phyloP scores from a whole-genome alignment of 2,113 vertebrate genomes.

The Calonectris borealis region DNA sequence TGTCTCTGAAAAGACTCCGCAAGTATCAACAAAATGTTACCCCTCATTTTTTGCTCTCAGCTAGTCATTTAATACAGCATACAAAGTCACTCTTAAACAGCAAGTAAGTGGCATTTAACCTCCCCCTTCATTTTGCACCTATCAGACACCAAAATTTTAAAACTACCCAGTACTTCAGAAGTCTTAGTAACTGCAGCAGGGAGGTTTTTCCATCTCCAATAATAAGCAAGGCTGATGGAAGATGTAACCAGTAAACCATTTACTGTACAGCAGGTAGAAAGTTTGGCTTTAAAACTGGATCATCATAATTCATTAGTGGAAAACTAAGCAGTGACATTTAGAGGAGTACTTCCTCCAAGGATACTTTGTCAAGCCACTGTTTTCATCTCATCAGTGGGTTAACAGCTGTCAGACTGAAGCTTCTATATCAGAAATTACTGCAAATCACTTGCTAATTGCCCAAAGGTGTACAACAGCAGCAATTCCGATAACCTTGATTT shows the following conservation, averaged over 20 bases:
- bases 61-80: neutral
- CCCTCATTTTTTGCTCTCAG: neutral
- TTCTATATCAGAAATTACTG: neutral
- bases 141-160: neutral
- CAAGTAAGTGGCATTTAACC: neutral
- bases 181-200: neutral
- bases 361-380: neutral
- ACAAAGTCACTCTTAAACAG: neutral
- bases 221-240: neutral
- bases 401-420: neutral
- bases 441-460: neutral
- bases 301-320: neutral
- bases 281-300: neutral
- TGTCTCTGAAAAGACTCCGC: neutral
- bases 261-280: neutral
- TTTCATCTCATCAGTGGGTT: neutral
- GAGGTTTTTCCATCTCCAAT: neutral
- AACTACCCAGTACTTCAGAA: neutral
- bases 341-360: neutral
- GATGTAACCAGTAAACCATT: neutral
- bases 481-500: neutral
- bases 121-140: neutral
- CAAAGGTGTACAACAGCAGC: neutral
- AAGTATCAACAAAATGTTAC: neutral
- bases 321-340: neutral